A percentile compares a stretch with the other conserved stretches of the same genome.
These are phyloP conservation scores for Drosophila sproati DNA, from an alignment of 1,140 invertebrate species.

Conservation along the genomic window DNA sequence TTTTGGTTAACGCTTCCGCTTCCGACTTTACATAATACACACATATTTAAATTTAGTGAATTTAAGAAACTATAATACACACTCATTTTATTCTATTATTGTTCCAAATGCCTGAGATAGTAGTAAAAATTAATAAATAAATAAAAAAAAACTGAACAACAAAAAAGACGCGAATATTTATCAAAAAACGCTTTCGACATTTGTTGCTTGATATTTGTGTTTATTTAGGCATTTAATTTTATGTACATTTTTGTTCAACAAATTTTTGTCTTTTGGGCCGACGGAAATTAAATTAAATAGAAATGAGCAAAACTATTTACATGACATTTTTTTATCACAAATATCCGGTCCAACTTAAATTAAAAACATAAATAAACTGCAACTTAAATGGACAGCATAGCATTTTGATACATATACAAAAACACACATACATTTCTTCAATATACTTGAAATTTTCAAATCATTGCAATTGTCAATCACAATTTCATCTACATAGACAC, in stretches of 20 bases:
- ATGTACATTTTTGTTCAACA: background rate
- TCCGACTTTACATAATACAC: no score
- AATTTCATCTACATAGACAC: no score
- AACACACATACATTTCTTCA: background rate
- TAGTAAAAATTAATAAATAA: background rate
- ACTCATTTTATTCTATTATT: background rate
- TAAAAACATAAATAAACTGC: constrained; percentile 20
- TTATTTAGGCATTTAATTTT: constrained; percentile 13
- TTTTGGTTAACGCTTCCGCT: no score
- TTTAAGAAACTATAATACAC: background rate
- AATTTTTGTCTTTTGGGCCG: constrained; percentile 27
- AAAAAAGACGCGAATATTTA: constrained; percentile 7
- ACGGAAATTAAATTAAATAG: constrained; percentile 59
- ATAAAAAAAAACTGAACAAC: background rate
- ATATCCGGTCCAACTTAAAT: constrained; percentile 38
- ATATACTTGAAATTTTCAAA: background rate
- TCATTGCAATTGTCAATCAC: no score
- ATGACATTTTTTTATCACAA: constrained; percentile 4
- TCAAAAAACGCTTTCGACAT: constrained; percentile 4
- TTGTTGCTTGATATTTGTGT: constrained; percentile 4
- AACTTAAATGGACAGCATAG: background rate
- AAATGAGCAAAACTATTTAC: constrained; percentile 42
- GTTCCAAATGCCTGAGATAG: constrained; percentile 8
- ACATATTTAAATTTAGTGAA: no score
- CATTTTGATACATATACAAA: background rate